Base-by-base conservation (phyloP, 2,797 vertebrate species). In the Heliangelus exortis region DNA sequence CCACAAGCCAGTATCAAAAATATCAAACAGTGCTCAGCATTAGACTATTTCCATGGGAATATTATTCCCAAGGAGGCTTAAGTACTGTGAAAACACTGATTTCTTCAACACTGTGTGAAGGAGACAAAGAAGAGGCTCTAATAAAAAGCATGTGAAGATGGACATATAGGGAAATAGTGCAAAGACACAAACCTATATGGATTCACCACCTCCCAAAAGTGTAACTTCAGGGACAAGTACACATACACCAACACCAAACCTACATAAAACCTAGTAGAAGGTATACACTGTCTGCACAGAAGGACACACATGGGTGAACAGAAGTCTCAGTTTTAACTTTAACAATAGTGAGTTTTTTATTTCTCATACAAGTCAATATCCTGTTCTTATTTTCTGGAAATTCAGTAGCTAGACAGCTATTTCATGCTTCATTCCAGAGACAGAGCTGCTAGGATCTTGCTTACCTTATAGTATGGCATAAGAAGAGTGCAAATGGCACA, bases 401-500 rank as follows among this genome's bases (percentile, higher is more conserved):
- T n/a, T 2, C 67, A 74, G n/a, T 18, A 85, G n/a, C 26, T 29
- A 31, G 33, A 13, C 23, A 92, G 68, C 10, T 51, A 69, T 31
- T 85, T 65, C 26, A 69, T 9, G 22, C 6, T 65, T 84, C 6
- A 67, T 9, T 36, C 12, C 2, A 3, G 28, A 91, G 26, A 53
- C 2, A 1, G 26, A 85, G 45, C 57, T 57, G 17, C 43, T 28
- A 51, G 21, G 31, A 72, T 34, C 15, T n/a, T 50, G 19, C 79
- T 97, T 98, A 99, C 99, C 99, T 99, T 99, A 92, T 98, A 98
- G 95, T 99, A 99, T 1, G 99, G 99, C 98, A 98, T 98, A 78
- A 99, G 98, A 87, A 99, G 98, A 16, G 98, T 98, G 95, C 99
- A 99, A 80, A 99, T 98, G 12, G 99, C 99, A 94, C 99, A 99